Conservation (phyloP, 2,888 invertebrate genomes). For the Watsonalla binaria region DNA sequence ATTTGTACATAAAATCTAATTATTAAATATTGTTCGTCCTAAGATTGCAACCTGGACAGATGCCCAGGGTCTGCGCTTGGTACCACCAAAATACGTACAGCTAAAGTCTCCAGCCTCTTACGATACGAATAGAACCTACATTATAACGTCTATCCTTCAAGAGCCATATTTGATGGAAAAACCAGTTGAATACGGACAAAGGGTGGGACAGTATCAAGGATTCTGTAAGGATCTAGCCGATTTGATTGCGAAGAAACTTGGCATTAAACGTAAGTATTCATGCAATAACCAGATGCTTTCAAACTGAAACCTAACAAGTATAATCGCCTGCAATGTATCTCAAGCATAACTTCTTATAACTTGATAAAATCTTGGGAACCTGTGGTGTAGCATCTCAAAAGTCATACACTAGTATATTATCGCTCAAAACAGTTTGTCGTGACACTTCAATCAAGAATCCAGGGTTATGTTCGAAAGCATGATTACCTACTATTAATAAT, state of each 20-base stretch:
- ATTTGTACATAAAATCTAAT: no score
- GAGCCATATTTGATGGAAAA: constrained; percentile 93
- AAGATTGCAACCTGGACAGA: constrained; percentile 94
- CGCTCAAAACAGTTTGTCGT: no score
- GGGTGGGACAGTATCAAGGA: constrained; percentile 91
- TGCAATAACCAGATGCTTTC: neutral
- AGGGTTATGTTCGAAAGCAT: no score
- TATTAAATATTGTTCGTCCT: neutral
- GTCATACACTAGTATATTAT: no score
- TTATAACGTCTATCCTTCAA: constrained; percentile 91
- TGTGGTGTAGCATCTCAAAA: no score
- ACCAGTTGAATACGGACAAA: constrained; percentile 79
- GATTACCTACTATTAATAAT: no score
- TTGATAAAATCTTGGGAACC: no score
- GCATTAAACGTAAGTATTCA: constrained; percentile 87
- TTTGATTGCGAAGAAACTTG: constrained; percentile 86
- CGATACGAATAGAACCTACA: constrained; percentile 90
- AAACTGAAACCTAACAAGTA: neutral
- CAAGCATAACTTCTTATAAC: no score
- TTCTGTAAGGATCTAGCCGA: constrained; percentile 95
- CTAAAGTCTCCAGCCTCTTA: constrained; percentile 84
- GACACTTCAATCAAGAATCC: no score
- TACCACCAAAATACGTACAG: constrained; percentile 86
- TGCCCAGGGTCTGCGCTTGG: constrained; percentile 84
- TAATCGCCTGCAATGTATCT: no score